phyloP scores from a whole-genome alignment of 2,888 invertebrate genomes.

The Drosophila buzzatii region DNA sequence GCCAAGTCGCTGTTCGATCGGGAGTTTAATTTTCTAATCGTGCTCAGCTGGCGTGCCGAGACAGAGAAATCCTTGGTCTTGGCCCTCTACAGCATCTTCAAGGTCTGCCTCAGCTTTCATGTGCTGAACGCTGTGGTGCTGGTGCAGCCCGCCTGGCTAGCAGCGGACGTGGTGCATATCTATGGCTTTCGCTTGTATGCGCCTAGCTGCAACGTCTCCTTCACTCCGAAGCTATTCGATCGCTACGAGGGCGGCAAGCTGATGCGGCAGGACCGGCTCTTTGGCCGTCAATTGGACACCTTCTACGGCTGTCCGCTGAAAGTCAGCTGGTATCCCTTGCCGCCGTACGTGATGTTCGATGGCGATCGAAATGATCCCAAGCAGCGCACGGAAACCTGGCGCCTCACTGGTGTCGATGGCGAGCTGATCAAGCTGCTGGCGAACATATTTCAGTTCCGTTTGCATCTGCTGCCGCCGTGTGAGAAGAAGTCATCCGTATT shows the following conservation, averaged over 20 bases:
- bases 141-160: conserved; percentile 30
- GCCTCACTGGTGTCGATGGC: conserved; percentile 78
- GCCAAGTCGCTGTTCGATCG: conserved; percentile 53
- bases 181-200: conserved; percentile 51
- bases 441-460: conserved; percentile 65
- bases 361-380: conserved; percentile 62
- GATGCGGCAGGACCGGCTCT: conserved; percentile 37
- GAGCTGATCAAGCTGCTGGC: conserved; percentile 71
- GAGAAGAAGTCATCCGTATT: conserved; percentile 14
- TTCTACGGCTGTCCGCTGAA: conserved; percentile 69
- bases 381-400: conserved; percentile 39
- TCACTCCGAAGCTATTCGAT: conserved; percentile 57
- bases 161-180: conserved; percentile 37
- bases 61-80: neutral
- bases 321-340: conserved; percentile 62
- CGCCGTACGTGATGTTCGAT: conserved; percentile 67
- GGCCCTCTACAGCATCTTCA: conserved; percentile 61
- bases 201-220: conserved; percentile 31
- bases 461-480: conserved; percentile 59
- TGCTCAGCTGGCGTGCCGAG: conserved; percentile 50
- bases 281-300: conserved; percentile 52
- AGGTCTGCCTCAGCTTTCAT: conserved; percentile 45
- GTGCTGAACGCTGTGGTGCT: conserved; percentile 77
- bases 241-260: conserved; percentile 51
- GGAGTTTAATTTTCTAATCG: conserved; percentile 74